Percentiles rank a stretch among this genome's conserved stretches.
Evolutionary conservation across 92 coral and sea anemone genomes (phyloP).

Genomic region (Parazoanthus darwini): DNA sequence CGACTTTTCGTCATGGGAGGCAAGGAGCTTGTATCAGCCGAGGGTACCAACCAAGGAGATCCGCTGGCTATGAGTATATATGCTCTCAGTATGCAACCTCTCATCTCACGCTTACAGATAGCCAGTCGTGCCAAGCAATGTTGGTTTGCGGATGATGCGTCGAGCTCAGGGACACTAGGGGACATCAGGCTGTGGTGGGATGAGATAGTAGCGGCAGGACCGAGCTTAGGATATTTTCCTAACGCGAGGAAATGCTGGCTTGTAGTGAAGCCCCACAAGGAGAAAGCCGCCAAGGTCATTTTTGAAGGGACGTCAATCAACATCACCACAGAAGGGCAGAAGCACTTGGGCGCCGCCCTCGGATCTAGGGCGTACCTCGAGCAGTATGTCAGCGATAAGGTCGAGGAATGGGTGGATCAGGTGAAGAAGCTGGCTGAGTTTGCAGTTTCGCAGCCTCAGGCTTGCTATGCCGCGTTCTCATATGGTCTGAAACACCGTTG

Average conservation of each 20-base stretch:
- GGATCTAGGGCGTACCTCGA: conserved; percentile 39
- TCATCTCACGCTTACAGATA: too few species aligned
- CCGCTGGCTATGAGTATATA: conserved; percentile 39
- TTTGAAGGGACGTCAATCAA: conserved; percentile 34
- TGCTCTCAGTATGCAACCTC: conserved; percentile 28
- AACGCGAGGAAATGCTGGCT: conserved; percentile 39
- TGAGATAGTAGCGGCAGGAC: conserved; percentile 15
- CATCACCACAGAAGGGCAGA: conserved; percentile 41
- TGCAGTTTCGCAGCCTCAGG: neutral
- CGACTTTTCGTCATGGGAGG: neutral
- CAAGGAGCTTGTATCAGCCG: neutral
- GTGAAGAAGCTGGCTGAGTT: conserved; percentile 39
- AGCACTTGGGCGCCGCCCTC: conserved; percentile 43
- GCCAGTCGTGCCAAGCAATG: too few species aligned
- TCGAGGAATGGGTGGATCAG: conserved; percentile 23
- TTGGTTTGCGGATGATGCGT: too few species aligned
- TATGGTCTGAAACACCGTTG: conserved; percentile 31
- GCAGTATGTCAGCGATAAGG: conserved; percentile 33
- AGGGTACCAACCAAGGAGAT: conserved; percentile 30
- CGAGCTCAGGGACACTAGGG: too few species aligned
- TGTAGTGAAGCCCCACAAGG: conserved; percentile 25
- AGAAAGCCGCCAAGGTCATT: conserved; percentile 1
- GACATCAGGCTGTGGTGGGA: too few species aligned
- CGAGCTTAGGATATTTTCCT: conserved; percentile 19
- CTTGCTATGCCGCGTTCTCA: conserved; percentile 15